Conservation (phyloP, 1,140 invertebrate species). For the Scaptomyza hsui region DNA sequence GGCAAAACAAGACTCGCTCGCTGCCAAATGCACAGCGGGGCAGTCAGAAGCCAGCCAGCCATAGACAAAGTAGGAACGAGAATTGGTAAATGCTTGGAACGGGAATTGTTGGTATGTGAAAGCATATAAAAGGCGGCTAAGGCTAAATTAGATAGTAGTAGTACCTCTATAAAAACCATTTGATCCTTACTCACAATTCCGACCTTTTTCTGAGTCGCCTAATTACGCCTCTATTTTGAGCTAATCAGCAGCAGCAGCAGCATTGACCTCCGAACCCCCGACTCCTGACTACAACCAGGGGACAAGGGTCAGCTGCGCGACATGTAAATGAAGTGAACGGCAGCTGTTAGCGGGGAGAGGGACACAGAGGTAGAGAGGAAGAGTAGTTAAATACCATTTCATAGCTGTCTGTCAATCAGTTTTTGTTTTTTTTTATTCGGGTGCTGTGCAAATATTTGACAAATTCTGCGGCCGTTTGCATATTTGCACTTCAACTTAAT, state of each 20-base stretch:
- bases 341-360: slow-evolving; percentile 33
- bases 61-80: slow-evolving; percentile 11
- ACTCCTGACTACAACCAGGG: slow-evolving; percentile 6
- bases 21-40: slow-evolving; percentile 49
- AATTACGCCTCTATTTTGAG: slow-evolving; percentile 72
- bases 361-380: no score
- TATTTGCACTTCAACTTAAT: slow-evolving; percentile 74
- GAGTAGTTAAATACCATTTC: background rate
- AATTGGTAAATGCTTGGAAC: background rate
- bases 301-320: slow-evolving; percentile 55
- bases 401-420: slow-evolving; percentile 56
- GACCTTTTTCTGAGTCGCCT: slow-evolving; percentile 58
- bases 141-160: slow-evolving; percentile 71
- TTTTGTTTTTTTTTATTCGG: slow-evolving; percentile 11
- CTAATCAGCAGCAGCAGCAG: slow-evolving; percentile 57
- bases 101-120: slow-evolving; percentile 24
- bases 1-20: slow-evolving; percentile 43
- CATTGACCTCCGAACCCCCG: slow-evolving; percentile 6
- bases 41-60: slow-evolving; percentile 8
- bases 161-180: slow-evolving; percentile 50
- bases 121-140: slow-evolving; percentile 40
- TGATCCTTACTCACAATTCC: no score
- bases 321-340: slow-evolving; percentile 43
- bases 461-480: slow-evolving; percentile 38
- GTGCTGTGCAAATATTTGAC: slow-evolving; percentile 74